Base-by-base conservation (phyloP, 2,888 invertebrate species). In the Agapostemon virescens region DNA sequence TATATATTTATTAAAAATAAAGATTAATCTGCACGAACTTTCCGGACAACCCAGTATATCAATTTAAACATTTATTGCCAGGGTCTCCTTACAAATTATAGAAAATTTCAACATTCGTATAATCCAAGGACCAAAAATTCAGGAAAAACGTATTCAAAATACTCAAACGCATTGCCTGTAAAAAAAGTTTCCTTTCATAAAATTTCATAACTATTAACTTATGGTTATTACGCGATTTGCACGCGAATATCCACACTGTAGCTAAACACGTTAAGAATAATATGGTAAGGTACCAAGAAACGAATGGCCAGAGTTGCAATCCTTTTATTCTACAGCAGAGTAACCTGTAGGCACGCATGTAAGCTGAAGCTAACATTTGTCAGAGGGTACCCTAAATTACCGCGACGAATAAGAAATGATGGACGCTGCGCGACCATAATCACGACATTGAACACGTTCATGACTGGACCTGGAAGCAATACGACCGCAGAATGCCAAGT, bases 401-500 rank as follows among this genome's bases (percentile, higher is more conserved):
- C 33, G 20, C 7, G 30, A 4, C 36, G 4, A 11, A 20, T 4
- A 33, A 11, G 20, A n/a, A 63, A 63, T 63, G 61, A 63, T 36
- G 61, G 61, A 61, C 61, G 33, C n/a, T 11, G 61, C 33, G 5
- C 61, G 33, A 36, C 9, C 61, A 61, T 17, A 63, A 61, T 61
- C n/a, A 30, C 30, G 52, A 23, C 52, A 52, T 70, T 42, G 61
- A 38, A 42, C 52, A 36, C 15, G 49, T 66, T 69, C 58, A 69
- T 49, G 63, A 55, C 55, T 67, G 71, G 45, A 52, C 40, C 75
- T 79, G 73, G 69, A 74, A 70, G 72, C 78, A 69, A 74, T 70
- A 66, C 17, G 79, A 74, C 79, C 83, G 77, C 33, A 49, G 77
- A 85, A 80, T 79, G 78, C 74, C 83, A 79, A 85, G 71, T 83